These are phyloP conservation scores for Platorchestia sp. DNA, from an alignment of 1,140 invertebrate species.

Conservation along the genomic window DNA sequence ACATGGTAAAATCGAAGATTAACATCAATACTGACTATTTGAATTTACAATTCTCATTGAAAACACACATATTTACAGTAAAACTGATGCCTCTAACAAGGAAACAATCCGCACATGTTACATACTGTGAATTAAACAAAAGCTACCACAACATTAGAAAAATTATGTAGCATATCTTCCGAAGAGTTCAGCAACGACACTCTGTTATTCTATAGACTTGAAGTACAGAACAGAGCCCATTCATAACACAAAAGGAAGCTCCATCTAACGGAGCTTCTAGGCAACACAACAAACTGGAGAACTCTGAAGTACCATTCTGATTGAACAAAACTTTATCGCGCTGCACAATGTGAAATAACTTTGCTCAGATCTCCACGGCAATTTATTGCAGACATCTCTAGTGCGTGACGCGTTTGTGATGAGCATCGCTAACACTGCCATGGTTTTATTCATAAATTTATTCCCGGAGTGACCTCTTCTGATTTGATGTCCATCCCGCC, in stretches of 20 bases:
- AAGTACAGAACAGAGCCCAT: background rate
- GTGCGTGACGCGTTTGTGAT: constrained; percentile 9
- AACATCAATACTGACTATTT: no score
- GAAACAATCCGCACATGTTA: background rate
- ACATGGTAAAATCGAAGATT: no score
- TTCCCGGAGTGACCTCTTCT: background rate
- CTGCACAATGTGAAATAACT: background rate
- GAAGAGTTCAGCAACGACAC: background rate
- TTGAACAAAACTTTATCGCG: background rate
- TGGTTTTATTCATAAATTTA: background rate
- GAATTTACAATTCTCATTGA: background rate
- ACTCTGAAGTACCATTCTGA: background rate
- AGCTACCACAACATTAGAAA: background rate
- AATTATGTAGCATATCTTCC: background rate
- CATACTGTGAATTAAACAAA: no score
- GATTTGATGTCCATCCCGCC: background rate
- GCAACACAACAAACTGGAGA: background rate
- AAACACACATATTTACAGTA: background rate
- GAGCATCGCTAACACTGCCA: background rate
- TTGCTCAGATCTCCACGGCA: background rate
- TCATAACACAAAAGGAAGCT: background rate
- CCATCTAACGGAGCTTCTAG: background rate
- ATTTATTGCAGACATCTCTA: background rate
- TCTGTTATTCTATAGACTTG: background rate
- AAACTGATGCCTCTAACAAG: background rate